Base-by-base conservation (phyloP, 2,113 vertebrate genomes). In the Lepidothrix coronata region DNA sequence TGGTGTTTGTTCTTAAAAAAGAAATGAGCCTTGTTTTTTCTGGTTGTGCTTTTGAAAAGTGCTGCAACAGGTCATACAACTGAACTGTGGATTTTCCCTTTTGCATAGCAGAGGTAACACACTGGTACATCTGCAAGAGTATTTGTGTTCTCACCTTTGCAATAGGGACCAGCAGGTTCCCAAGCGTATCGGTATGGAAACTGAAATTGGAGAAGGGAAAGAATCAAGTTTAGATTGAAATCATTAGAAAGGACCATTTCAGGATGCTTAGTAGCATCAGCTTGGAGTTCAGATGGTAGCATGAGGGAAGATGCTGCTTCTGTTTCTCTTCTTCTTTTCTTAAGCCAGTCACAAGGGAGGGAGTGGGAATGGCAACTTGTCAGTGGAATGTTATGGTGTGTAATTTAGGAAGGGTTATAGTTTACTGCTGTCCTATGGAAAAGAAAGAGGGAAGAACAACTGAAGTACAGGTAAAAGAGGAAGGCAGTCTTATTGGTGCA, bases 331-430 rank as follows among this genome's bases (percentile, higher is more conserved):
- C 4, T 57, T n/a, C 51, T 63, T 63, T 58, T 14, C 23, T 62
- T 25, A 54, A 73, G 6, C 17, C 25, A 39, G 33, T 77, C 3
- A 4, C 24, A n/a, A 48, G 27, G 24, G 46, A 63, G 31, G 25
- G 44, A 63, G 23, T 41, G 15, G 76, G 48, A 85, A 80, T 27
- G 55, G 25, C 51, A 43, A 15, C 24, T 59, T 80, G 48, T 75
- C 24, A 27, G 57, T 8, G 4, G 46, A 57, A 57, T 2, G 0
- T 23, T 55, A 12, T 7, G 25, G 41, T 1, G 0, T 22, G 33
- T 52, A 6, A 15, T 54, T 88, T 44, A 71, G 65, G 46, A 80
- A 52, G 31, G 46, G 6, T 87, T 66, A 27, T 24, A 44, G 68
- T 14, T 44, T 41, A 23, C 57, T 54, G 46, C 5, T 74, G 37